These are phyloP conservation scores for Pachypsylla venusta DNA, from an alignment of 1,140 invertebrate genomes.

Conservation along the genomic window DNA sequence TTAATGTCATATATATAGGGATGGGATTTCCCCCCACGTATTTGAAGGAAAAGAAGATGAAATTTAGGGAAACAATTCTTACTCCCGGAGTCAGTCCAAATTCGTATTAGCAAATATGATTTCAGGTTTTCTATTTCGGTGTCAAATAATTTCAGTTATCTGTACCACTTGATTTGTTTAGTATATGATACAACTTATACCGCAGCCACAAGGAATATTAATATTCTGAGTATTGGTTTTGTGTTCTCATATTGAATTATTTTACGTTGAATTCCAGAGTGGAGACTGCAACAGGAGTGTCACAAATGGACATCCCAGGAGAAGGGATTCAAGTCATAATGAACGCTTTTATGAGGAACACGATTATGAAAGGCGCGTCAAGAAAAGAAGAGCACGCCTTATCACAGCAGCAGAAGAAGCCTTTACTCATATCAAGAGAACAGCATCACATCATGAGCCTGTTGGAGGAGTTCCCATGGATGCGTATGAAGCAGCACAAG, in stretches of 20 bases:
- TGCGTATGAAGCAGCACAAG: conserved; percentile 87
- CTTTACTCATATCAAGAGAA: conserved; percentile 84
- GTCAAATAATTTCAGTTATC: too few species aligned
- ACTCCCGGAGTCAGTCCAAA: too few species aligned
- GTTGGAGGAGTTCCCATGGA: conserved; percentile 57
- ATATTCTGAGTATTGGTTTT: conserved; percentile 13
- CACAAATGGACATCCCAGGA: conserved; percentile 48
- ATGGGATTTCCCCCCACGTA: too few species aligned
- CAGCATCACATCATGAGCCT: conserved; percentile 34
- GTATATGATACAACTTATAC: too few species aligned
- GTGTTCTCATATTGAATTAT: too few species aligned
- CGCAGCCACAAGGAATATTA: too few species aligned
- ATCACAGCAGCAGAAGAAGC: conserved; percentile 90
- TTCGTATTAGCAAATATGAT: too few species aligned
- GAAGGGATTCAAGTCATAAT: conserved; percentile 80
- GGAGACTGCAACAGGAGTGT: conserved; percentile 35
- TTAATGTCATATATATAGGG: too few species aligned
- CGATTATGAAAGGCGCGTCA: conserved; percentile 84
- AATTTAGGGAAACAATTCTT: too few species aligned
- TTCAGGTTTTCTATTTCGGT: too few species aligned
- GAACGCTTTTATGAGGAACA: conserved; percentile 95
- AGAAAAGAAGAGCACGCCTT: conserved; percentile 74
- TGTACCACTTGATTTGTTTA: too few species aligned
- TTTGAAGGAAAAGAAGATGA: too few species aligned
- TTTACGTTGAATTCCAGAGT: conserved; percentile 6